Conservation (phyloP, 2,888 invertebrate genomes). For the Phortica magna region DNA sequence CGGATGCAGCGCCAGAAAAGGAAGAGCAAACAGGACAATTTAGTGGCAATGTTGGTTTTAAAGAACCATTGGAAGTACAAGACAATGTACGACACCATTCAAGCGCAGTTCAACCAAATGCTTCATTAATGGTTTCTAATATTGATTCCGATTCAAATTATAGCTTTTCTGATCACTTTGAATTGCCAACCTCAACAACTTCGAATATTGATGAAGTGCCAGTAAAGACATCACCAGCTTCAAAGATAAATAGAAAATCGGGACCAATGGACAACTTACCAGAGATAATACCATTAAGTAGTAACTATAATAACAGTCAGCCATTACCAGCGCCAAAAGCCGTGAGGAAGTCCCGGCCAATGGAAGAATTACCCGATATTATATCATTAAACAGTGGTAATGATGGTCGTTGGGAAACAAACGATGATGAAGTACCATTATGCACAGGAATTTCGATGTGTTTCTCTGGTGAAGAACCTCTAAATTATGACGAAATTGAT, state of each 20-base stretch:
- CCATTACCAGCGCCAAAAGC: neutral
- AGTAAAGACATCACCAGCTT: neutral
- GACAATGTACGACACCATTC: neutral
- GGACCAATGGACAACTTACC: slow-evolving; percentile 57
- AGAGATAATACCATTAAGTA: slow-evolving; percentile 65
- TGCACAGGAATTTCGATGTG: slow-evolving; percentile 63
- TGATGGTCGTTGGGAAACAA: slow-evolving; percentile 14
- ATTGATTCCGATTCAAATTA: slow-evolving; percentile 77
- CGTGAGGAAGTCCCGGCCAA: slow-evolving; percentile 45
- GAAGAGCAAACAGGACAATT: neutral
- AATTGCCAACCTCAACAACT: slow-evolving; percentile 55
- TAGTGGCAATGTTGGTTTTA: neutral
- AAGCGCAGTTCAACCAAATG: slow-evolving; percentile 1
- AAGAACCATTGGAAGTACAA: neutral
- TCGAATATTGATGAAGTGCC: slow-evolving; percentile 21
- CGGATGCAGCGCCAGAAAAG: too few relatives aligned
- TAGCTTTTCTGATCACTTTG: slow-evolving; percentile 77
- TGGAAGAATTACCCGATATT: slow-evolving; percentile 71
- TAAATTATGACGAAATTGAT: slow-evolving; percentile 7
- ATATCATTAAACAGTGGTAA: slow-evolving; percentile 61
- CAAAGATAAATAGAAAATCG: too few relatives aligned
- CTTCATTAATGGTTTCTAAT: neutral
- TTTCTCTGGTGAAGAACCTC: slow-evolving; percentile 53
- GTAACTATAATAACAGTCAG: slow-evolving; percentile 17
- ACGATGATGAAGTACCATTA: slow-evolving; percentile 30